Evolutionary conservation across 2,888 invertebrate genomes (phyloP).

Genomic region (Drosophila anomelani): DNA sequence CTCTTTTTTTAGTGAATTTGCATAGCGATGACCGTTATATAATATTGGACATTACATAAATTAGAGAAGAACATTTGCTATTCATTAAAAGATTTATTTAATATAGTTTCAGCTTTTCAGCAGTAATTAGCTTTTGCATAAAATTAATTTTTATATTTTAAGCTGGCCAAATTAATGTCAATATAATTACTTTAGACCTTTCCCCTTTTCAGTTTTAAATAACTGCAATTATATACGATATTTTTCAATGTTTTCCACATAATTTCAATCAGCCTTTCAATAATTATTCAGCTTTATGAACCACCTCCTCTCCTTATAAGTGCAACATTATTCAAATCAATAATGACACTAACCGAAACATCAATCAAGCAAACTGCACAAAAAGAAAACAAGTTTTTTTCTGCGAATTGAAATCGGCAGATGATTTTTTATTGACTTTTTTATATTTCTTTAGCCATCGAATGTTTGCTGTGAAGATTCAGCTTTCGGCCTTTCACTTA

Average conservation of each 20-base stretch:
- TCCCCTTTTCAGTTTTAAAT: slow-evolving; percentile 6
- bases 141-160: too few species aligned
- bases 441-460: slow-evolving; percentile 23
- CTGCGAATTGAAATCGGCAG: slow-evolving; percentile 20
- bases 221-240: not conserved
- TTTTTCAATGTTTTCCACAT: slow-evolving; percentile 1
- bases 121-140: not conserved
- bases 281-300: slow-evolving; percentile 5
- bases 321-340: slow-evolving; percentile 35
- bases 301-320: not conserved
- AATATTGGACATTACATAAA: slow-evolving; percentile 2
- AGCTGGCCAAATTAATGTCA: not conserved
- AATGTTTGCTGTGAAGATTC: slow-evolving; percentile 19
- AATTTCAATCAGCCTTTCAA: slow-evolving; percentile 5
- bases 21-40: slow-evolving; percentile 1
- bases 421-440: slow-evolving; percentile 12
- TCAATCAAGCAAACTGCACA: slow-evolving; percentile 39
- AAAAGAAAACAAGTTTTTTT: slow-evolving; percentile 35
- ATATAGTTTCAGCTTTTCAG: not conserved
- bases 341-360: slow-evolving; percentile 36
- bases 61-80: not conserved
- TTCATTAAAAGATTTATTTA: not conserved
- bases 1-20: not conserved
- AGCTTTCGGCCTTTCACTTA: slow-evolving; percentile 67
- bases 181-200: slow-evolving; percentile 1